phyloP scores from a whole-genome alignment of 2,888 invertebrate genomes.

The Tetranychus piercei region DNA sequence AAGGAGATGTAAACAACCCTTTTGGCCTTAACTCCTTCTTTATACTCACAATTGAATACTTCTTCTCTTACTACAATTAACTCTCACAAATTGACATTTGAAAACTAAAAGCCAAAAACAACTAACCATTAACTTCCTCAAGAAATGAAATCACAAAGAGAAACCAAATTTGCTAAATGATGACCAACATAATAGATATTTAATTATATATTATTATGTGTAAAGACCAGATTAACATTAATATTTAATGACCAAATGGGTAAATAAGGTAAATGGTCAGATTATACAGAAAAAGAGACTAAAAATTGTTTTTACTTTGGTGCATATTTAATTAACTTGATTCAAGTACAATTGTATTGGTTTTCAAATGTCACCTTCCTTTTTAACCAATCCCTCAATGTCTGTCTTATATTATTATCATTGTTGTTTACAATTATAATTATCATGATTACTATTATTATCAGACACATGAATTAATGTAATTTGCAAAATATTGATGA shows the following conservation, averaged over 20 bases:
- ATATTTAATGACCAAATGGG: background rate
- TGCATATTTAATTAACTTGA: background rate
- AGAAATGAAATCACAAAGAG: background rate
- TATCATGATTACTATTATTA: too few relatives aligned
- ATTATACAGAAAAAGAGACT: background rate
- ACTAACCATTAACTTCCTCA: background rate
- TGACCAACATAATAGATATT: background rate
- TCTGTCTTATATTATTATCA: background rate
- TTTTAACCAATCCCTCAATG: background rate
- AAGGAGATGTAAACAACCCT: background rate
- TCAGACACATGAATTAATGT: too few relatives aligned
- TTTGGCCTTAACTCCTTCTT: background rate
- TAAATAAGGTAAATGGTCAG: background rate
- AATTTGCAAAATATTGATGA: too few relatives aligned
- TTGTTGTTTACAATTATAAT: too few relatives aligned
- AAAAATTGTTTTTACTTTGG: background rate
- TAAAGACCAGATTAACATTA: background rate
- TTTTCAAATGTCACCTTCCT: background rate
- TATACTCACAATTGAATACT: background rate
- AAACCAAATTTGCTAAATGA: background rate
- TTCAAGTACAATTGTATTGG: background rate
- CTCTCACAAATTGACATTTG: background rate
- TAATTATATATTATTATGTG: background rate
- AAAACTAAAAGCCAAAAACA: background rate
- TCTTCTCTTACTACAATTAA: background rate